phyloP scores from a whole-genome alignment of 1,140 invertebrate species.

The Triops longicaudatus region DNA sequence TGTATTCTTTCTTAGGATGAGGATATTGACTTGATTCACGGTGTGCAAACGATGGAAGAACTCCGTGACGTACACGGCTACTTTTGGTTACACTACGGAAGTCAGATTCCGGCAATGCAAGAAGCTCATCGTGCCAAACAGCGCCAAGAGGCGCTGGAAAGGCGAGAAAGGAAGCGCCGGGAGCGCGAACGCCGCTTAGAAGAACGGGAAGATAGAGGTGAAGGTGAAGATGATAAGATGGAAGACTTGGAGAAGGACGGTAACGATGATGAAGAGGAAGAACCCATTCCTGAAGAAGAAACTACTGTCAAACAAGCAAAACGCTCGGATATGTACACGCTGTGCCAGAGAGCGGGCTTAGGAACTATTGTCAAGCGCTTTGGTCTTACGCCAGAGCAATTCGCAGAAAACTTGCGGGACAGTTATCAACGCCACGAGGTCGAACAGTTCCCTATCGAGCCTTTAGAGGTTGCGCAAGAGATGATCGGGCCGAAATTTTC shows the following conservation, averaged over 20 bases:
- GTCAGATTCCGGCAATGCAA: constrained; percentile 78
- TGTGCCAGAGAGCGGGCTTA: constrained; percentile 73
- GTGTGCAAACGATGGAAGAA: constrained; percentile 80
- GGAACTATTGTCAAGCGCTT: constrained; percentile 80
- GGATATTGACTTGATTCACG: constrained; percentile 71
- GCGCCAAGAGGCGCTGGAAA: constrained; percentile 43
- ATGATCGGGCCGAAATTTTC: constrained; percentile 53
- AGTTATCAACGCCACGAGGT: constrained; percentile 97
- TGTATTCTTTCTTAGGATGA: constrained; percentile 47
- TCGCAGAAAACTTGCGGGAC: constrained; percentile 92
- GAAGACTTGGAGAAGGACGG: constrained; percentile 45
- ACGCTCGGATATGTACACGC: constrained; percentile 74
- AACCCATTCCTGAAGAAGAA: constrained; percentile 48
- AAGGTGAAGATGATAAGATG: constrained; percentile 49
- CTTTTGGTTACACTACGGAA: constrained; percentile 85
- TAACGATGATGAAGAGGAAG: constrained; percentile 46
- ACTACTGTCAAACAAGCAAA: constrained; percentile 71
- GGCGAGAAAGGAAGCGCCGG: constrained; percentile 49
- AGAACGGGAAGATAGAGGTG: constrained; percentile 39
- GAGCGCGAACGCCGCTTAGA: constrained; percentile 35
- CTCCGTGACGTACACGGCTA: constrained; percentile 86
- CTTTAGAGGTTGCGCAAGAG: constrained; percentile 67
- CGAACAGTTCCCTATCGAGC: constrained; percentile 76
- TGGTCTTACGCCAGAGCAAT: constrained; percentile 90
- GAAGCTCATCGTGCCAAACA: constrained; percentile 53